Evolutionary conservation across 2,113 vertebrate genomes (phyloP), one percentile per base, ranked within the genome.

Genomic region (Mirounga angustirostris): DNA sequence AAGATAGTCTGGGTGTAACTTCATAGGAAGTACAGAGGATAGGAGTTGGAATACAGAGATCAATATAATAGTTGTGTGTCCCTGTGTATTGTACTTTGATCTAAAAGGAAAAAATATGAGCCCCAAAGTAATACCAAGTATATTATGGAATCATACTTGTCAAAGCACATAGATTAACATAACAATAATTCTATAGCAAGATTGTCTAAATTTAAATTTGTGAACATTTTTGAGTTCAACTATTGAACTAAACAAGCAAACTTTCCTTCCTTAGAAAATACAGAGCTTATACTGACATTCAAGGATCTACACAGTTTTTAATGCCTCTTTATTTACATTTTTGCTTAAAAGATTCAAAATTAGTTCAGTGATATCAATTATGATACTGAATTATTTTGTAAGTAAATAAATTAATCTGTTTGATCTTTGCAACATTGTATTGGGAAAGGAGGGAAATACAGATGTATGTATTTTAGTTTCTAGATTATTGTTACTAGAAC

Each of bases 311-410:
- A 5, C 3, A 43, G 18, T 50, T 78, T 91, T 87, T 94, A 86
- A 90, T 94, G 12, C 15, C 30, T 61, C 11, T 92, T 61, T 65
- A 30, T 26, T 81, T 54, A 54, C 61, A 22, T 89, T 63, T 80
- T 94, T 85, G 33, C 18, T 63, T 78, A 33, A 74, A 78, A 50
- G 67, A 85, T 26, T 54, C 11, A 88, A 92, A 43, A 30, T 73
- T 73, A 56, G 65, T 91, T 56, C 24, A 74, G 33, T 58, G 36
- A 78, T 74, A 67, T 36, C 4, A 91, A 30, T 30, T 65, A 46
- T 54, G 21, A 13, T 1, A 67, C 26, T 95, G 50, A 76, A 40
- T 86, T 90, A 61, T 90, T 97, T 89, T 93, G 79, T 87, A 93
- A 91, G 4, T 79, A 92, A 76, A 22, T 85, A 92, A 58, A 74